A percentile compares a stretch with the other conserved stretches of the same genome.
Conservation (phyloP, 2,797 vertebrate genomes). For the Onychomys torridus region DNA sequence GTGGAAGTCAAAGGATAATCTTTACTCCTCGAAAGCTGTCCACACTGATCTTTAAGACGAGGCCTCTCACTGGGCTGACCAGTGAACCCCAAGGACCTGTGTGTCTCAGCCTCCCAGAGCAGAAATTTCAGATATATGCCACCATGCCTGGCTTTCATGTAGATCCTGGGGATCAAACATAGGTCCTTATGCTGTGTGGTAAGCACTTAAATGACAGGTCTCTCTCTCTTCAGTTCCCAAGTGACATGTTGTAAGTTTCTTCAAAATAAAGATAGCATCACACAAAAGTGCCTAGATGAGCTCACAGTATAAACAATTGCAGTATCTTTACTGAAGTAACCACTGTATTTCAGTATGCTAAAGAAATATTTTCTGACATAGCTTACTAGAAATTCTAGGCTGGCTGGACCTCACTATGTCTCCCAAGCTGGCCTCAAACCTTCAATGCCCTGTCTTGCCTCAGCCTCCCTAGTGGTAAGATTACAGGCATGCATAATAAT, state of each 20-base stretch:
- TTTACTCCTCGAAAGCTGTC: not conserved
- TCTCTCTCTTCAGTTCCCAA: not conserved
- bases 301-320: not conserved
- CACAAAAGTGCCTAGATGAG: not conserved
- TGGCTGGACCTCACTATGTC: not conserved
- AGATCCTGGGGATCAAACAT: too few relatives aligned
- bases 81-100: not conserved
- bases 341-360: not conserved
- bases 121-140: not conserved
- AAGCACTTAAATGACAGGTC: not conserved
- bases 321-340: not conserved
- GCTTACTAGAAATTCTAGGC: not conserved
- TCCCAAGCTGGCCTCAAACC: not conserved
- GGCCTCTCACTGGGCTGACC: not conserved
- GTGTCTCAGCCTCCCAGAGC: not conserved
- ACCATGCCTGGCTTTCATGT: not conserved
- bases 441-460: not conserved
- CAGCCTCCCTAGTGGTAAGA: not conserved
- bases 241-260: not conserved
- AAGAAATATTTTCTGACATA: not conserved
- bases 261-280: conserved; percentile 39
- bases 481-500: not conserved
- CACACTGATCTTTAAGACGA: not conserved
- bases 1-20: not conserved
- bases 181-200: not conserved